A percentile compares a stretch with the other conserved stretches of the same genome.
phyloP scores from a whole-genome alignment of 2,888 invertebrate species.

The Lepidonotus clava region DNA sequence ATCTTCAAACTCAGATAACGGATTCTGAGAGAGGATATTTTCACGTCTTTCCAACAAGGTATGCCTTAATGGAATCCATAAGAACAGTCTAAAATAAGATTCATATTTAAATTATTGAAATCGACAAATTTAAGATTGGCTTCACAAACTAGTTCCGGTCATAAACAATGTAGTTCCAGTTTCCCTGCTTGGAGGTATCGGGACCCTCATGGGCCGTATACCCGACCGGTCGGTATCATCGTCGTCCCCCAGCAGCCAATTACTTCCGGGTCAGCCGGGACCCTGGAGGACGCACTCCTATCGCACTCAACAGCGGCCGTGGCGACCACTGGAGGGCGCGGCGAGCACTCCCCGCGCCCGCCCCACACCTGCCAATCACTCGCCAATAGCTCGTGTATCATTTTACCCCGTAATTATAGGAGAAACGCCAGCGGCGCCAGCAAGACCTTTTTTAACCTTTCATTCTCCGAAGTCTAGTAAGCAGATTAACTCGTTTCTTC shows the following conservation, averaged over 20 bases:
- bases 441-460: not conserved
- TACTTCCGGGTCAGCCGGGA: not conserved
- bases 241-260: not conserved
- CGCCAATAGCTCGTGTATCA: not conserved
- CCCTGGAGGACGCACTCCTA: not conserved
- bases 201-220: too few relatives aligned
- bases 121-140: too few relatives aligned
- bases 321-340: not conserved
- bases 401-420: not conserved
- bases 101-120: too few relatives aligned
- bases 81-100: too few relatives aligned
- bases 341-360: not conserved
- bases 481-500: conserved; percentile 9
- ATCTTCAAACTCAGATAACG: too few relatives aligned
- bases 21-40: too few relatives aligned
- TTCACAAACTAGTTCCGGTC: too few relatives aligned
- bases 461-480: not conserved
- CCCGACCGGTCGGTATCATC: not conserved
- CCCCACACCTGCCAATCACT: not conserved
- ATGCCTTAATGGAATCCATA: too few relatives aligned
- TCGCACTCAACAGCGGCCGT: not conserved
- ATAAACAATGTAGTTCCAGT: too few relatives aligned
- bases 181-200: too few relatives aligned
- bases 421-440: not conserved
- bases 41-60: too few relatives aligned